Evolutionary conservation across 2,888 invertebrate species (phyloP), one percentile per base, ranked within the genome.

Genomic region (Ophion obscuratus): DNA sequence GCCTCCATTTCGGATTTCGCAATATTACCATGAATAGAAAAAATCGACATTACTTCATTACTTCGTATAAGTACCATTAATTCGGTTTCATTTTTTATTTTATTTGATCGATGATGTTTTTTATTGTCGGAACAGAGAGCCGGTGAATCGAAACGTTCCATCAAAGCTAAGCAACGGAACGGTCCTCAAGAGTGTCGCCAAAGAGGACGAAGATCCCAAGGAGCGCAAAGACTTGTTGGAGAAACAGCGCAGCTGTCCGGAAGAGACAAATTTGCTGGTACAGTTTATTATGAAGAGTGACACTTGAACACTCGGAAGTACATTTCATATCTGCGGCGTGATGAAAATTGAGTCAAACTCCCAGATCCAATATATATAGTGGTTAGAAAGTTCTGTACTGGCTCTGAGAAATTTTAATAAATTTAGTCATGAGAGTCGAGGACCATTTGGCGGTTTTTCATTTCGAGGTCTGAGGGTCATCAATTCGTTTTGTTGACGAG

Each of bases 151-250:
- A 59, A 92, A 89, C 81, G 27, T 44, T 44, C 67, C 91, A 68
- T 71, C 91, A 57, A 93, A 93, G 82, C 90, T 94, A 80, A 94
- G 93, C 91, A 94, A 94, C 93, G 94, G 94, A 70, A 93, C 93
- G 53, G 91, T 93, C 68, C 91, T 92, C 14, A 93, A 93, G 84
- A 90, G 91, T 24, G 86, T 91, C 68, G 88, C 77, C 57, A 91
- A 90, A 83, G 90, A 91, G 68, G 75, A 87, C 53, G 88, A 89
- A 66, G 91, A 91, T n/a, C 74, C 86, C 57, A 90, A 88, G 73
- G 90, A 89, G 36, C 89, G 89, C 17, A 91, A 87, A 89, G 92
- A 88, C 47, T 76, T 82, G 62, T 84, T 91, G 85, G 93, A 94
- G 74, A 93, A 93, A 82, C 93, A 93, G 73, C 92, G 91, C 59